phyloP scores from a whole-genome alignment of 2,797 vertebrate genomes.

The Acridotheres tristis region DNA sequence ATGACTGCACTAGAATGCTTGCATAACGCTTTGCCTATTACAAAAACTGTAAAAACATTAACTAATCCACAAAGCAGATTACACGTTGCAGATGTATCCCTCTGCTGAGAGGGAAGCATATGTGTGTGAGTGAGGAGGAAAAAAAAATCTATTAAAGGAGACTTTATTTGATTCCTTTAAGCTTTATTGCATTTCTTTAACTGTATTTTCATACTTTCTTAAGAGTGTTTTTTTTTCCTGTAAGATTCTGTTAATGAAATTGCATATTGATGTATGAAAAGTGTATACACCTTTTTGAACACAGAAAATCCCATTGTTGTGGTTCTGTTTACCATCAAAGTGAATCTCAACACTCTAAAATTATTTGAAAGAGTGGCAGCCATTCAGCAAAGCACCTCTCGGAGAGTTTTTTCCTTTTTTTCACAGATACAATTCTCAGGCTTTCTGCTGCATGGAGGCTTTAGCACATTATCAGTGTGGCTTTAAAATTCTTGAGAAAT shows the following conservation, averaged over 20 bases:
- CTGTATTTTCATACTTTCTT: background rate
- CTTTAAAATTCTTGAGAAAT: background rate
- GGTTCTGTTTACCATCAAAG: background rate
- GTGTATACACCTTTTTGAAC: rapidly evolving
- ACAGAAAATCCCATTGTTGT: background rate
- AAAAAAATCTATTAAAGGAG: background rate
- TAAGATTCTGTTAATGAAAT: background rate
- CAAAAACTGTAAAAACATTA: conserved; percentile 30
- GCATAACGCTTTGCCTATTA: background rate
- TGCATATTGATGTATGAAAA: background rate
- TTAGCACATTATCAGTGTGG: background rate
- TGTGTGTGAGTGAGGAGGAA: background rate
- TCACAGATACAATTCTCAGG: background rate
- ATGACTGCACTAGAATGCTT: background rate
- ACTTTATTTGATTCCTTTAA: background rate
- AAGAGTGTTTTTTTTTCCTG: rapidly evolving
- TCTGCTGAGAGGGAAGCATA: conserved; percentile 15
- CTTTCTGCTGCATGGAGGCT: background rate
- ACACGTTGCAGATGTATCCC: background rate
- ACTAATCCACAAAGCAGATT: conserved; percentile 16
- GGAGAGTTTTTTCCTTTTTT: background rate
- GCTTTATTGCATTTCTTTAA: background rate
- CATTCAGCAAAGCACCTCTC: background rate
- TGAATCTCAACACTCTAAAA: background rate
- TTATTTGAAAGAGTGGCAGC: background rate